These are phyloP conservation scores for Listronotus oregonensis DNA, from an alignment of 1,140 invertebrate genomes.

Conservation along the genomic window DNA sequence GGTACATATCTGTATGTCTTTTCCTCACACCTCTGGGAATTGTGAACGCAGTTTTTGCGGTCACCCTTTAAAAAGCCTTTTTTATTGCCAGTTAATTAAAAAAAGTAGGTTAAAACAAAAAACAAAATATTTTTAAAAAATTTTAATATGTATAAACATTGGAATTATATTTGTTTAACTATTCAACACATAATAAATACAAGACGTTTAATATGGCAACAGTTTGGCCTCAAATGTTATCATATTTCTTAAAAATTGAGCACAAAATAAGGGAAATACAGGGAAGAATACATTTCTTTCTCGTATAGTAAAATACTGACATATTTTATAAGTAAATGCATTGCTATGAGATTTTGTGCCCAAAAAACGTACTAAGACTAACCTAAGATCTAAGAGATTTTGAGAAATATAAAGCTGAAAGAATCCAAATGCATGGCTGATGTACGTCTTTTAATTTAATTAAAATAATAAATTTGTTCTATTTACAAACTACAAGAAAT, in stretches of 20 bases:
- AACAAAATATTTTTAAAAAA: too few relatives aligned
- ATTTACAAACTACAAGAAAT: constrained; percentile 5
- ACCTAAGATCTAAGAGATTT: constrained; percentile 6
- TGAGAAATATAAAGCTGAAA: neutral
- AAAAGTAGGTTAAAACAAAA: too few relatives aligned
- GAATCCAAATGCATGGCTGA: too few relatives aligned
- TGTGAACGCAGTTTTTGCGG: too few relatives aligned
- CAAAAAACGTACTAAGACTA: constrained; percentile 8
- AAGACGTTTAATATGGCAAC: constrained; percentile 35
- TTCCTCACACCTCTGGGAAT: too few relatives aligned
- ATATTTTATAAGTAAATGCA: constrained; percentile 8
- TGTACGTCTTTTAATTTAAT: neutral
- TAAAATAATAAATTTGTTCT: constrained; percentile 1
- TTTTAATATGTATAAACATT: constrained; percentile 21
- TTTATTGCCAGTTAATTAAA: too few relatives aligned
- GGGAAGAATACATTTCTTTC: constrained; percentile 10
- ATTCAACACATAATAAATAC: constrained; percentile 32
- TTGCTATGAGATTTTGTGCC: constrained; percentile 21
- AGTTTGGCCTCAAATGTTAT: constrained; percentile 33
- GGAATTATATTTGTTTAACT: constrained; percentile 28
- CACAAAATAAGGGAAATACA: constrained; percentile 24
- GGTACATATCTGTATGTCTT: too few relatives aligned
- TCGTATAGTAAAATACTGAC: constrained; percentile 15
- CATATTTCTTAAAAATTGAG: constrained; percentile 28
- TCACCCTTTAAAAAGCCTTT: too few relatives aligned